These are phyloP conservation scores for Clepsis dumicolana DNA, from an alignment of 2,888 invertebrate species.

Conservation along the genomic window DNA sequence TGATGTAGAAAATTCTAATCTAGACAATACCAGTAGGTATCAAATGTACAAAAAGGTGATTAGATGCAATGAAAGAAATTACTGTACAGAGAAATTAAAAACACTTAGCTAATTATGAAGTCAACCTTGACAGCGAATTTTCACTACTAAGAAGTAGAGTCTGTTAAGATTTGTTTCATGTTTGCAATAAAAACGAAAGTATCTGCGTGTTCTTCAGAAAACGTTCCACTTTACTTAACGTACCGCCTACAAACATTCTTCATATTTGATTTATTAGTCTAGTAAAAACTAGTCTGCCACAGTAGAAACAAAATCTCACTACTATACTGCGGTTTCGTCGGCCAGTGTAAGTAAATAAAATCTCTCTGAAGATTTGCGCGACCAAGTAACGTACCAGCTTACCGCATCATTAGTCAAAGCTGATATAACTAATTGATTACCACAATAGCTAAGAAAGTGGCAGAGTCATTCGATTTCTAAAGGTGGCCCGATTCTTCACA, in stretches of 20 bases:
- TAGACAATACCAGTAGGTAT: no score
- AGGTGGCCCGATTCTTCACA: conserved; percentile 14
- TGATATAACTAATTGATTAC: conserved; percentile 17
- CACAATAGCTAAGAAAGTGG: conserved; percentile 5
- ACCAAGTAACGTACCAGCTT: background rate
- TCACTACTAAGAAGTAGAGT: no score
- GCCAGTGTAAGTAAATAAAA: background rate
- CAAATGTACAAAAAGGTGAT: no score
- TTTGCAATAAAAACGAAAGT: background rate
- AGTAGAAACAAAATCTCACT: no score
- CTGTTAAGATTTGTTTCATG: no score
- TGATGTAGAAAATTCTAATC: no score
- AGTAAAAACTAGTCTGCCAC: no score
- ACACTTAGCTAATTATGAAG: no score
- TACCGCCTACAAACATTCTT: background rate
- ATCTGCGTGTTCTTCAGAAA: background rate
- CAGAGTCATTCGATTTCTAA: conserved; percentile 28
- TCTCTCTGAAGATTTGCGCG: background rate
- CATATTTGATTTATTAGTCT: background rate
- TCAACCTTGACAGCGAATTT: no score
- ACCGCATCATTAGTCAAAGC: conserved; percentile 7
- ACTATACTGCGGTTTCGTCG: no score
- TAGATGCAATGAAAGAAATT: no score
- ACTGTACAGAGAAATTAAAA: no score
- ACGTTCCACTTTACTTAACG: background rate